Conservation (phyloP, 2,888 invertebrate species). For the Cephonodes hylas region DNA sequence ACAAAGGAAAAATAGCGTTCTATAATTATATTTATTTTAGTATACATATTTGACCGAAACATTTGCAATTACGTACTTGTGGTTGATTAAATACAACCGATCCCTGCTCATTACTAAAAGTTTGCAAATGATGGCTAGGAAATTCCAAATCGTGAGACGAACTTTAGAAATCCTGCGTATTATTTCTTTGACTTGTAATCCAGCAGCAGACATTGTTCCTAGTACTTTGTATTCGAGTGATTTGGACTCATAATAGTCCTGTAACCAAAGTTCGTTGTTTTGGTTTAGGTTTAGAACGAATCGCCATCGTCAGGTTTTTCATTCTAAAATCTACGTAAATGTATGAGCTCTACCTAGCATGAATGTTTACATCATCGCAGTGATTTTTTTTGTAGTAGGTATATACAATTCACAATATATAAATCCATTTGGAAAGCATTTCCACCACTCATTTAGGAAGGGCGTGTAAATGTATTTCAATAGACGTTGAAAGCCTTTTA, state of each 20-base stretch:
- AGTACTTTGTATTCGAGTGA: neutral
- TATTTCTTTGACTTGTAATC: neutral
- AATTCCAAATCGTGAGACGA: neutral
- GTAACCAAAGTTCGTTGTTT: neutral
- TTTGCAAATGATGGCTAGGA: neutral
- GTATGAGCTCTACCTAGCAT: too few relatives aligned
- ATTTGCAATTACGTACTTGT: too few relatives aligned
- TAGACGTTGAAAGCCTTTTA: conserved; percentile 33
- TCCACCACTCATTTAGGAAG: conserved; percentile 24
- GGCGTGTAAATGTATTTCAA: conserved; percentile 23
- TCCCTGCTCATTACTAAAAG: too few relatives aligned
- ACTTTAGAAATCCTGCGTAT: neutral
- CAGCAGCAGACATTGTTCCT: neutral
- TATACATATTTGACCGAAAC: too few relatives aligned
- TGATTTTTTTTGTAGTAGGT: neutral
- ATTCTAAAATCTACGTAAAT: neutral
- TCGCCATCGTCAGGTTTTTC: neutral
- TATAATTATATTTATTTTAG: too few relatives aligned
- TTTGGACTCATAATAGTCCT: neutral
- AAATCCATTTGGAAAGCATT: neutral
- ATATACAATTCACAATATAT: neutral
- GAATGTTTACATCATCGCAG: neutral
- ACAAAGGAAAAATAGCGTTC: neutral
- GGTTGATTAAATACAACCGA: too few relatives aligned
- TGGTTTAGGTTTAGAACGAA: neutral